A percentile compares a stretch with the other conserved stretches of the same genome.
phyloP scores from a whole-genome alignment of 2,888 invertebrate species.

The Sphecodes monilicornis region DNA sequence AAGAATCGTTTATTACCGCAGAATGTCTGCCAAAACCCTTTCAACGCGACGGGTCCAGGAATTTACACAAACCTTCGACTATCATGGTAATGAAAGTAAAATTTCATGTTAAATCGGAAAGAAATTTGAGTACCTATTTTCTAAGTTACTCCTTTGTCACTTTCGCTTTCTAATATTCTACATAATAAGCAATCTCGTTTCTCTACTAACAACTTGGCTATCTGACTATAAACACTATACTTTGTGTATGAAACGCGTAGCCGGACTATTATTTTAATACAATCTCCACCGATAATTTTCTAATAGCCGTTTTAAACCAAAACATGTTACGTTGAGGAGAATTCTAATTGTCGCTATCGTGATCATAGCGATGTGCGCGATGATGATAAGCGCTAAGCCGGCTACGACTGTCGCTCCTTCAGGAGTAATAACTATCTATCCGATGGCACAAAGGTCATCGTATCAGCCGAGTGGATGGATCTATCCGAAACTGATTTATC shows the following conservation, averaged over 20 bases:
- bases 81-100: constrained; percentile 23
- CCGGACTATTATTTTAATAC: too few relatives aligned
- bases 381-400: constrained; percentile 25
- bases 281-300: too few relatives aligned
- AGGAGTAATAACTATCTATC: constrained; percentile 73
- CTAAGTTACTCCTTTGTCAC: neutral
- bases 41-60: constrained; percentile 13
- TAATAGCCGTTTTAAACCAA: too few relatives aligned
- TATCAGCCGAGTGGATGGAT: constrained; percentile 67
- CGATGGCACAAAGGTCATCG: constrained; percentile 70
- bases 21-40: constrained; percentile 24
- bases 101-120: neutral
- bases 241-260: too few relatives aligned
- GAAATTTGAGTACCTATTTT: neutral
- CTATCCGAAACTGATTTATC: constrained; percentile 67
- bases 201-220: neutral
- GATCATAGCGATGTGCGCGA: constrained; percentile 26
- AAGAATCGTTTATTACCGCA: constrained; percentile 28
- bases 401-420: constrained; percentile 53
- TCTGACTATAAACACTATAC: neutral
- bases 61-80: neutral
- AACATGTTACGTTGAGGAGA: constrained; percentile 25
- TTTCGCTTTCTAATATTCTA: neutral
- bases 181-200: neutral
- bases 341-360: constrained; percentile 22